Conservation (phyloP, 2,888 invertebrate species). For the Dimorphilus gyrociliatus region DNA sequence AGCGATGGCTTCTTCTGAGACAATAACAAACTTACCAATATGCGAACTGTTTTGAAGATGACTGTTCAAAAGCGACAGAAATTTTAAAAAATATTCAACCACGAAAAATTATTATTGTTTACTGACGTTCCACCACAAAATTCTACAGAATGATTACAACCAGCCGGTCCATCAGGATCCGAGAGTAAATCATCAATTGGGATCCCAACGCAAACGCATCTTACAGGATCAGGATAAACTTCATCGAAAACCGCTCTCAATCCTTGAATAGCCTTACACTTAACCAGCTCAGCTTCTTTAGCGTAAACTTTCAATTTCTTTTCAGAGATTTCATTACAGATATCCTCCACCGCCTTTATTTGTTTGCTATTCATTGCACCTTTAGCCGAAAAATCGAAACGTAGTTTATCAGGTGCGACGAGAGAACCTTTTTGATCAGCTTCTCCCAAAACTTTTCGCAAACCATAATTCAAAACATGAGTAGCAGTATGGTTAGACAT, state of each 20-base stretch:
- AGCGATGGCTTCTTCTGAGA: constrained; percentile 94
- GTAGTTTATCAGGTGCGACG: constrained; percentile 84
- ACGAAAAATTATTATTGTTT: constrained; percentile 1
- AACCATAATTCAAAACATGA: constrained; percentile 82
- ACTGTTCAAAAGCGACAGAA: constrained; percentile 37
- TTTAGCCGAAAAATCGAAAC: constrained; percentile 80
- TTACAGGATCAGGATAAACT: constrained; percentile 69
- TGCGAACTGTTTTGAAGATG: constrained; percentile 80
- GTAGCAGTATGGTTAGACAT: constrained; percentile 99
- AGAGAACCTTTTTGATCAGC: constrained; percentile 91
- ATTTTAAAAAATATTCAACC: no score
- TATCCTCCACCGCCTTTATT: constrained; percentile 66
- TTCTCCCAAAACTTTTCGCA: constrained; percentile 70
- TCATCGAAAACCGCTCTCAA: constrained; percentile 89
- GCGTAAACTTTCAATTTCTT: constrained; percentile 67
- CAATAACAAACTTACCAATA: constrained; percentile 83
- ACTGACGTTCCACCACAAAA: constrained; percentile 92
- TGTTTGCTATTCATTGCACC: constrained; percentile 71
- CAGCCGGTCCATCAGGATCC: constrained; percentile 64
- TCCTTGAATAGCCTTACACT: constrained; percentile 60
- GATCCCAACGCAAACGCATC: constrained; percentile 77
- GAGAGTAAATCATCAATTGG: constrained; percentile 71
- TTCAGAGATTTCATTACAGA: constrained; percentile 57
- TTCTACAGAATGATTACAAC: constrained; percentile 76
- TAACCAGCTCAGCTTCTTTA: constrained; percentile 60